Evolutionary conservation across 2,888 invertebrate species (phyloP).

Genomic region (Adelognathus sp.): DNA sequence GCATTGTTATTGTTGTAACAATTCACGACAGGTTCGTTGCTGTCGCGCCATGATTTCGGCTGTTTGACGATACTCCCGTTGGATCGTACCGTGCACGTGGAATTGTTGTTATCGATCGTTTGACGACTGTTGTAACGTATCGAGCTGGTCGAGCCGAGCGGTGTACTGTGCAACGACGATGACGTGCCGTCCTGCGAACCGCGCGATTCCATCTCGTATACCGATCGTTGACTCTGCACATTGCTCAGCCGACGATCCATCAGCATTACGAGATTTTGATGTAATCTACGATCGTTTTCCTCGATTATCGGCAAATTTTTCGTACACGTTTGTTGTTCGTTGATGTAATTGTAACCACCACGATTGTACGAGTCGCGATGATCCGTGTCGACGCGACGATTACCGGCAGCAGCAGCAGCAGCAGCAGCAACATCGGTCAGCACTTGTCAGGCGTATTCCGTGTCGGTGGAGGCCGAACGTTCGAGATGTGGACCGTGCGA

Average conservation of each 20-base stretch:
- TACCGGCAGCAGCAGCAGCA: constrained; percentile 43
- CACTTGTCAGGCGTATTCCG: constrained; percentile 88
- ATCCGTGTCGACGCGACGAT: constrained; percentile 31
- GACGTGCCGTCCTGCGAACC: constrained; percentile 50
- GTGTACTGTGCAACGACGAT: constrained; percentile 12
- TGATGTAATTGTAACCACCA: not conserved
- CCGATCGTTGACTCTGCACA: constrained; percentile 69
- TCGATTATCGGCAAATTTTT: constrained; percentile 60
- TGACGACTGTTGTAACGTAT: constrained; percentile 49
- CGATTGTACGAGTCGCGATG: constrained; percentile 27
- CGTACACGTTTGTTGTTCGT: not conserved
- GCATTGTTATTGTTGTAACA: constrained; percentile 3
- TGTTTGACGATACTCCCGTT: constrained; percentile 54
- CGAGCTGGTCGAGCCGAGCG: constrained; percentile 47
- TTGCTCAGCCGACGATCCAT: constrained; percentile 77
- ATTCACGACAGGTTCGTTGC: constrained; percentile 17
- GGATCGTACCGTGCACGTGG: constrained; percentile 12
- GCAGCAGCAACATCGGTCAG: constrained; percentile 46
- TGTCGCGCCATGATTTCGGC: constrained; percentile 44
- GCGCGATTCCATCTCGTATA: constrained; percentile 63
- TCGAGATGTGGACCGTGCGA: constrained; percentile 78
- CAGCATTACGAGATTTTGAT: constrained; percentile 74
- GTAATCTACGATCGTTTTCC: constrained; percentile 71
- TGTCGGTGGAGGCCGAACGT: constrained; percentile 84
- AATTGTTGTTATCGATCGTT: not conserved